Evolutionary conservation across 2,888 invertebrate species (phyloP), one percentile per base, ranked within the genome.

Genomic region (Plebejus anna): DNA sequence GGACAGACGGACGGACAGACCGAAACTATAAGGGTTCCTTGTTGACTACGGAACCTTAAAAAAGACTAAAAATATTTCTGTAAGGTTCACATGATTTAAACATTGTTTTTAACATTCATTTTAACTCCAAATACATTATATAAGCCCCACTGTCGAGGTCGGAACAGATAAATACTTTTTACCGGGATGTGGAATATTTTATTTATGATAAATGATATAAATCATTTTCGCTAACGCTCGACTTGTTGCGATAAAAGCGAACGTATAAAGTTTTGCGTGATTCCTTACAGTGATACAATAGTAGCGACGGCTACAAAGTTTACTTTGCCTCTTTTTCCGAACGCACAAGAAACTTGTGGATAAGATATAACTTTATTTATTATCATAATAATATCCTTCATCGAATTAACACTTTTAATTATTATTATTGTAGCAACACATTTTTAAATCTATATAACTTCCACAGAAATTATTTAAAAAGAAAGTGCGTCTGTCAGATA

Each of bases 151-250:
- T 82, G 82, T 81, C 81, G 82, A 81, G 82, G 80, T 81, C 78
- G 79, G 76, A 80, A 78, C 61, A 79, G 73, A 80, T 79, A 87
- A 90, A 88, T 90, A 90, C 90, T 90, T 84, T 85, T 84, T 82
- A 86, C 89, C 88, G 88, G 86, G 87, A 89, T 84, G 87, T 86
- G 83, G 85, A 87, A 89, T 91, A 91, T 91, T 85, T 91, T 93
- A 92, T 93, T 93, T 93, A 93, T 92, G 90, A 92, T 91, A 92
- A 92, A 90, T 88, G 87, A 85, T 89, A 93, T 94, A 94, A 92
- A 93, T 94, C 92, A 94, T 93, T 91, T 91, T 89, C 85, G 82
- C 87, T 90, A 90, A 89, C 90, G 89, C 88, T 87, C 89, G 83
- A 85, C 84, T 85, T 82, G 78, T 81, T 82, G 87, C 88, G 92